Conservation (phyloP, 2,113 vertebrate species). For the Panthera uncia region DNA sequence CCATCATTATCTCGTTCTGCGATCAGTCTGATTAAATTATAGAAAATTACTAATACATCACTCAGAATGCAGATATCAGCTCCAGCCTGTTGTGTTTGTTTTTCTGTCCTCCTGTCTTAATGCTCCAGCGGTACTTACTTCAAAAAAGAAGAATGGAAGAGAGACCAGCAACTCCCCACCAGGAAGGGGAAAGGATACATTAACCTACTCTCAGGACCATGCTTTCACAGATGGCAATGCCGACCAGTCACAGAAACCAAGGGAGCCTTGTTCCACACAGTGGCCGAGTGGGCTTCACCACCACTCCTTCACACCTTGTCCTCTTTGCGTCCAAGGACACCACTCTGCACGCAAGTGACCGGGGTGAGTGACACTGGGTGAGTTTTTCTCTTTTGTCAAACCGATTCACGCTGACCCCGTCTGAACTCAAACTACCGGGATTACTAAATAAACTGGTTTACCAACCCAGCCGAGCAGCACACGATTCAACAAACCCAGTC, state of each 20-base stretch:
- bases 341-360: not conserved
- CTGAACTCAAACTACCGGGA: not conserved
- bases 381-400: slow-evolving; percentile 28
- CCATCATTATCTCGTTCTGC: slow-evolving; percentile 85
- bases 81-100: slow-evolving; percentile 64
- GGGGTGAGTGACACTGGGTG: not conserved
- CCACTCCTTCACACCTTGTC: not conserved
- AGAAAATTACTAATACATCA: slow-evolving; percentile 86
- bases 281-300: not conserved
- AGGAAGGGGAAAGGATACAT: slow-evolving; percentile 8
- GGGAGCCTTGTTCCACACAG: not conserved
- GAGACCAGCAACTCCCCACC: not conserved
- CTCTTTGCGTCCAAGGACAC: not conserved
- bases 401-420: not conserved
- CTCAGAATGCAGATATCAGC: slow-evolving; percentile 78
- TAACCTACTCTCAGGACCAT: not conserved
- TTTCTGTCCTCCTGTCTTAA: slow-evolving; percentile 71
- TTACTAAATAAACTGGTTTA: not conserved
- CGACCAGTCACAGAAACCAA: not conserved
- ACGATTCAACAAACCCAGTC: not conserved
- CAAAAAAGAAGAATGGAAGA: slow-evolving; percentile 32
- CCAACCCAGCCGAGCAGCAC: not conserved
- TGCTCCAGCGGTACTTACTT: slow-evolving; percentile 56
- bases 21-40: slow-evolving; percentile 87
- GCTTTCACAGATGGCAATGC: not conserved